Evolutionary conservation across 37 sponge, comb jelly and placozoan genomes (phyloP).

Genomic region (Chondrilla cf. caribensis): DNA sequence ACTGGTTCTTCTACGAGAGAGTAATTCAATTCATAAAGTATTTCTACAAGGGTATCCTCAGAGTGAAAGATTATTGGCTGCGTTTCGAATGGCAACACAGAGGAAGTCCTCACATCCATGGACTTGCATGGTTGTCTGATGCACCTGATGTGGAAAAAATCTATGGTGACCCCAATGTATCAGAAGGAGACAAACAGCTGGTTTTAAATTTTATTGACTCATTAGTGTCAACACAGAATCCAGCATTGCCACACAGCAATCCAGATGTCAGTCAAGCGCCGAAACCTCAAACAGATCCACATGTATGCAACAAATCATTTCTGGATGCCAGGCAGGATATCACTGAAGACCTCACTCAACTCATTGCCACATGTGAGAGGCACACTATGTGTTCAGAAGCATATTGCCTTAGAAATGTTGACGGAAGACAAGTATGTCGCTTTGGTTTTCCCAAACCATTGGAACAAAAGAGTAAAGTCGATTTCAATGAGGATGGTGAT

Average conservation of each 20-base stretch:
- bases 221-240: no score
- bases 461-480: constrained; percentile 20
- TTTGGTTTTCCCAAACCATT: constrained; percentile 58
- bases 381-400: constrained; percentile 50
- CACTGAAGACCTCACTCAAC: constrained; percentile 42
- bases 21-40: constrained; percentile 37
- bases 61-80: constrained; percentile 57
- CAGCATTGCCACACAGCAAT: constrained; percentile 27
- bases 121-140: constrained; percentile 41
- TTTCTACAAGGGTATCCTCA: constrained; percentile 44
- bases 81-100: constrained; percentile 59
- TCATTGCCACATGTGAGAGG: constrained; percentile 59
- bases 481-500: neutral
- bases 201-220: no score
- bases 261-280: constrained; percentile 26
- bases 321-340: constrained; percentile 3
- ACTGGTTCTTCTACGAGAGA: constrained; percentile 56
- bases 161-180: neutral
- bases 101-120: constrained; percentile 64
- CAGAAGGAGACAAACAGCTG: constrained; percentile 9
- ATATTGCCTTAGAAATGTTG: constrained; percentile 45
- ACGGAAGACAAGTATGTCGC: constrained; percentile 41
- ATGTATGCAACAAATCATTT: constrained; percentile 22
- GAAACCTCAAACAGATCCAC: neutral
- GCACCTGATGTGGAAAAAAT: constrained; percentile 18